phyloP scores from a whole-genome alignment of 2,113 vertebrate species.

The Catharus fuscescens region DNA sequence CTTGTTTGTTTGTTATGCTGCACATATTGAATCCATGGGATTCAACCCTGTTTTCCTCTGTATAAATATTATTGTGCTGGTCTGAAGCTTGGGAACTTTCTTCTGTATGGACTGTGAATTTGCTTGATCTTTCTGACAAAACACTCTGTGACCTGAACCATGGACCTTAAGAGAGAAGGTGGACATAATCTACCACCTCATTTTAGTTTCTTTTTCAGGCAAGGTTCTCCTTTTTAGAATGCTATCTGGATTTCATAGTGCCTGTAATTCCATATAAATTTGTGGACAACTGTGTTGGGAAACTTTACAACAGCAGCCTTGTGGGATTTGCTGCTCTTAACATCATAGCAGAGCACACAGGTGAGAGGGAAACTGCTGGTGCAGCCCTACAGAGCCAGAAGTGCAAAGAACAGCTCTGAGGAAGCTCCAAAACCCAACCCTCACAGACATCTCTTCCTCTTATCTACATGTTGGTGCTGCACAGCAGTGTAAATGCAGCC shows the following conservation, averaged over 20 bases:
- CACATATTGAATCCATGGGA: background rate
- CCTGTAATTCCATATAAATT: background rate
- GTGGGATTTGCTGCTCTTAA: background rate
- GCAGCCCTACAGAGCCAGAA: background rate
- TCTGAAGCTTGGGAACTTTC: background rate
- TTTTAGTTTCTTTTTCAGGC: background rate
- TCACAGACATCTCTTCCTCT: background rate
- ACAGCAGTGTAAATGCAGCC: background rate
- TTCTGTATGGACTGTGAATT: background rate
- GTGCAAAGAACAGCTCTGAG: background rate
- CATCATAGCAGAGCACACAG: accelerated
- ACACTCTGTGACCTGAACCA: background rate
- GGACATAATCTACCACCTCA: background rate
- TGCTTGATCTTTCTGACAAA: background rate
- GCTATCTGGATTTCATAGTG: background rate
- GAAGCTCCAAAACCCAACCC: background rate
- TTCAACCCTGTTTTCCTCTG: background rate
- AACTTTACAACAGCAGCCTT: background rate
- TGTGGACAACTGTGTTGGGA: accelerated
- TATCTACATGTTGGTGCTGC: background rate
- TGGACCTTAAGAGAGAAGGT: background rate
- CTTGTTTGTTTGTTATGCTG: background rate
- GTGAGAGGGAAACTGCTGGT: background rate
- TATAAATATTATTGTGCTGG: background rate
- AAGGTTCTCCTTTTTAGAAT: background rate